A percentile compares a stretch with the other conserved stretches of the same genome.
These are phyloP conservation scores for Platyscapa corneri DNA, from an alignment of 1,140 invertebrate genomes.

Conservation along the genomic window DNA sequence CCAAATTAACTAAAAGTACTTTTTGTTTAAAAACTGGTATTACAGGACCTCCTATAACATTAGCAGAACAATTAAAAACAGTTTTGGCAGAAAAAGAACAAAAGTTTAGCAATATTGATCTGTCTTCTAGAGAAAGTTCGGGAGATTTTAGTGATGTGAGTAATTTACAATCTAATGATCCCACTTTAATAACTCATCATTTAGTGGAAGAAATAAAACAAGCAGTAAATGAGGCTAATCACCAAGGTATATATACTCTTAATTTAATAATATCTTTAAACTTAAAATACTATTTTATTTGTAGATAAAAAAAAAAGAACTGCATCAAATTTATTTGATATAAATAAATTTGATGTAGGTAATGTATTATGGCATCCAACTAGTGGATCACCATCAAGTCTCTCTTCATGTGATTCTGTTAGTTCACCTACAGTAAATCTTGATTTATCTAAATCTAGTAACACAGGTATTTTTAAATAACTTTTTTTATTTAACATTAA, in stretches of 20 bases:
- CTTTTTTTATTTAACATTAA: background rate
- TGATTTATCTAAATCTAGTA: slow-evolving; percentile 71
- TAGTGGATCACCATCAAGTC: slow-evolving; percentile 78
- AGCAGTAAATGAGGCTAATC: slow-evolving; percentile 88
- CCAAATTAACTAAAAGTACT: background rate
- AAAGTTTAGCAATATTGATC: slow-evolving; percentile 73
- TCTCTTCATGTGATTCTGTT: slow-evolving; percentile 77
- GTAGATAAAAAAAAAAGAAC: slow-evolving; percentile 79
- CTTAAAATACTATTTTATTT: background rate
- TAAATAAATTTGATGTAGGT: too few species aligned
- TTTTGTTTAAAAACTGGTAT: background rate
- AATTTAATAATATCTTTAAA: slow-evolving; percentile 4
- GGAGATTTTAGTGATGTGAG: slow-evolving; percentile 79
- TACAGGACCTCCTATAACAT: slow-evolving; percentile 80
- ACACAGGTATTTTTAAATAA: slow-evolving; percentile 57
- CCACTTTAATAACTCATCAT: slow-evolving; percentile 80
- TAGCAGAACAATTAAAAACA: slow-evolving; percentile 89
- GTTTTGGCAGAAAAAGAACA: slow-evolving; percentile 85
- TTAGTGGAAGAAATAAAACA: slow-evolving; percentile 88
- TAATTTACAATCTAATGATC: slow-evolving; percentile 74
- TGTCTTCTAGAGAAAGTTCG: slow-evolving; percentile 78
- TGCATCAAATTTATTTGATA: slow-evolving; percentile 71
- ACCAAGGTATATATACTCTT: slow-evolving; percentile 77
- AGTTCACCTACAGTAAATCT: slow-evolving; percentile 73
- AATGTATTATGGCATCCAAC: slow-evolving; percentile 69